Conservation (phyloP, 1,140 invertebrate species). For the Bombus vancouverensis region DNA sequence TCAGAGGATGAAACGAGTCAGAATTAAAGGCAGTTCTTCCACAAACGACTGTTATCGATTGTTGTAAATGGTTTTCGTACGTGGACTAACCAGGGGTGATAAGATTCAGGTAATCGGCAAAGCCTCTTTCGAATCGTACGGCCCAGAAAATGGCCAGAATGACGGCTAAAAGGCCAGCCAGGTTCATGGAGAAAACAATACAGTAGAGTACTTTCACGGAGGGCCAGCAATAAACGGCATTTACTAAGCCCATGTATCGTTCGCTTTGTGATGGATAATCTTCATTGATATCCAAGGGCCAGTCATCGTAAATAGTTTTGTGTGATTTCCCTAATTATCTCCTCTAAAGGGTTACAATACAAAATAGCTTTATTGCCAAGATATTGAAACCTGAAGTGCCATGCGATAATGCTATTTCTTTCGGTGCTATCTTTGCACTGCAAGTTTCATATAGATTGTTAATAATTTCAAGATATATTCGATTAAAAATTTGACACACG, state of each 20-base stretch:
- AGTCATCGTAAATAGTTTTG: conserved; percentile 35
- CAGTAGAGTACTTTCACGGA: conserved; percentile 45
- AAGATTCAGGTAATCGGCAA: conserved; percentile 55
- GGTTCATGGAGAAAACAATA: conserved; percentile 44
- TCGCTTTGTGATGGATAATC: not conserved
- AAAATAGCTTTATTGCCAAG: not conserved
- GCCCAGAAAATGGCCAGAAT: conserved; percentile 44
- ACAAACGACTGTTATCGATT: not conserved
- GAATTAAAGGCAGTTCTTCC: not conserved
- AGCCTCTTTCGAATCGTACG: conserved; percentile 18
- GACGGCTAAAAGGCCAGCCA: conserved; percentile 23
- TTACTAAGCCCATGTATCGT: conserved; percentile 47
- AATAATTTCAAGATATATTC: not conserved
- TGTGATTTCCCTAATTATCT: not conserved
- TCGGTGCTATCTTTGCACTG: not conserved
- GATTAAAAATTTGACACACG: not conserved
- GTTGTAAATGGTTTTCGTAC: not conserved
- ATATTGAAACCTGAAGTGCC: not conserved
- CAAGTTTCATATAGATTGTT: too few species aligned
- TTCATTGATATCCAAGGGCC: not conserved
- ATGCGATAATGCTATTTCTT: not conserved
- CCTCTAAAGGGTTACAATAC: not conserved
- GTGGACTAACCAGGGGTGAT: conserved; percentile 45
- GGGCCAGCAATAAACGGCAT: conserved; percentile 42
- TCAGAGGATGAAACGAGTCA: not conserved